Evolutionary conservation across 2,888 invertebrate species (phyloP).

Genomic region (Cosmorhoe ocellata): DNA sequence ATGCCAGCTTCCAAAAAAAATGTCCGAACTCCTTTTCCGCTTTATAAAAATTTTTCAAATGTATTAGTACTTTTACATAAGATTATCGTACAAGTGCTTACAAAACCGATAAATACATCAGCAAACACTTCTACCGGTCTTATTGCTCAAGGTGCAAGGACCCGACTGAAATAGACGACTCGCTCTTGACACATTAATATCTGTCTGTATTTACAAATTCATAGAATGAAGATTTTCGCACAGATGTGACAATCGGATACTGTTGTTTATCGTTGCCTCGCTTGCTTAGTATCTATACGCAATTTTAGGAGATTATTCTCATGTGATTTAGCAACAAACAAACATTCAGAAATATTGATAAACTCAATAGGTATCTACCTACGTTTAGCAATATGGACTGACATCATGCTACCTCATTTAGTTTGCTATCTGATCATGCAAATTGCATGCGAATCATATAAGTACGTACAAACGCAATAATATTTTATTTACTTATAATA

Average conservation of each 20-base stretch:
- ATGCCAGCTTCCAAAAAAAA: too few species aligned
- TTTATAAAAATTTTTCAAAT: too few species aligned
- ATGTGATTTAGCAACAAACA: too few species aligned
- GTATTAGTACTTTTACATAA: background rate
- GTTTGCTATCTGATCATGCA: constrained; percentile 5
- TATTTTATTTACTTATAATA: too few species aligned
- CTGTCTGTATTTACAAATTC: constrained; percentile 34
- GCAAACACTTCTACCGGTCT: constrained; percentile 13
- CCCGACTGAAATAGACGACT: constrained; percentile 42
- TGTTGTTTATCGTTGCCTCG: too few species aligned
- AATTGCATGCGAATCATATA: constrained; percentile 6
- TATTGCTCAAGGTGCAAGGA: constrained; percentile 18
- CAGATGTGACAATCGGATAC: constrained; percentile 11
- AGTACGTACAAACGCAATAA: too few species aligned
- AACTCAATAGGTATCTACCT: too few species aligned
- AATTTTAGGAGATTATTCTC: too few species aligned
- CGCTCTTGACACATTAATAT: constrained; percentile 56
- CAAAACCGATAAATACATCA: constrained; percentile 8
- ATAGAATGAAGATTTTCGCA: constrained; percentile 31
- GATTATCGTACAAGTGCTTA: too few species aligned
- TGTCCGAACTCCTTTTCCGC: too few species aligned
- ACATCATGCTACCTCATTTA: constrained; percentile 5
- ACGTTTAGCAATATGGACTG: background rate
- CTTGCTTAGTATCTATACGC: too few species aligned
- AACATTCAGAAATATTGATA: too few species aligned